These are phyloP conservation scores for Cheilinus undulatus DNA, from an alignment of 2,113 vertebrate genomes.

Conservation along the genomic window DNA sequence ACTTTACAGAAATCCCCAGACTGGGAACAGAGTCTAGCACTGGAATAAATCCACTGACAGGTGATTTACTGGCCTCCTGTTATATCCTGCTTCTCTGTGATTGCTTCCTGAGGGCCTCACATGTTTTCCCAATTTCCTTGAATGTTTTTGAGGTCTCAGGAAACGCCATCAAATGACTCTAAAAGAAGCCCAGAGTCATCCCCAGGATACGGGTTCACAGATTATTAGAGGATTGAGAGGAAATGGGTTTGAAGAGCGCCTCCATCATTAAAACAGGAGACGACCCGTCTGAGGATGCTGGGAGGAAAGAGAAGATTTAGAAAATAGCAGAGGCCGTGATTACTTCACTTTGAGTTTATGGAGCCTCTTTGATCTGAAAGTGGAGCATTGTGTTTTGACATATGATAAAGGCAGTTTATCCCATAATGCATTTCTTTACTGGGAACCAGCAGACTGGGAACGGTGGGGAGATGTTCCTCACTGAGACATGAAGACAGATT, in stretches of 20 bases:
- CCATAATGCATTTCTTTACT: too few relatives aligned
- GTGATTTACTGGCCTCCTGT: neutral
- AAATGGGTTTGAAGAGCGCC: neutral
- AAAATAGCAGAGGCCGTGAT: neutral
- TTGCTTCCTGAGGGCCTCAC: constrained; percentile 31
- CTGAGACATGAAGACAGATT: too few relatives aligned
- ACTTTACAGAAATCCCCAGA: constrained; percentile 20
- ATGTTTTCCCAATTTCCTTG: neutral
- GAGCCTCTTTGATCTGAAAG: too few relatives aligned
- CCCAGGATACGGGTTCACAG: neutral
- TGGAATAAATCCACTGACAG: constrained; percentile 5
- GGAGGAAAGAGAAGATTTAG: constrained; percentile 12
- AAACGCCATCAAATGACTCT: constrained; percentile 11
- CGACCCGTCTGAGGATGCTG: constrained; percentile 8
- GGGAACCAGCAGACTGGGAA: too few relatives aligned
- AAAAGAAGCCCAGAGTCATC: constrained; percentile 1
- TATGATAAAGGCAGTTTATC: too few relatives aligned
- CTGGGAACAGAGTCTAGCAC: too few relatives aligned
- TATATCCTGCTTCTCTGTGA: neutral
- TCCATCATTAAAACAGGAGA: neutral
- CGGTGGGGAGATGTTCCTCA: too few relatives aligned
- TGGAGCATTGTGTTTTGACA: too few relatives aligned
- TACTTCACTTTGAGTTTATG: constrained; percentile 1
- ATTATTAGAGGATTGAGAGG: neutral
- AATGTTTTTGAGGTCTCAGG: neutral